A percentile compares a stretch with the other conserved stretches of the same genome.
phyloP scores from a whole-genome alignment of 2,888 invertebrate species.

The Liopterus haemorrhoidalis region DNA sequence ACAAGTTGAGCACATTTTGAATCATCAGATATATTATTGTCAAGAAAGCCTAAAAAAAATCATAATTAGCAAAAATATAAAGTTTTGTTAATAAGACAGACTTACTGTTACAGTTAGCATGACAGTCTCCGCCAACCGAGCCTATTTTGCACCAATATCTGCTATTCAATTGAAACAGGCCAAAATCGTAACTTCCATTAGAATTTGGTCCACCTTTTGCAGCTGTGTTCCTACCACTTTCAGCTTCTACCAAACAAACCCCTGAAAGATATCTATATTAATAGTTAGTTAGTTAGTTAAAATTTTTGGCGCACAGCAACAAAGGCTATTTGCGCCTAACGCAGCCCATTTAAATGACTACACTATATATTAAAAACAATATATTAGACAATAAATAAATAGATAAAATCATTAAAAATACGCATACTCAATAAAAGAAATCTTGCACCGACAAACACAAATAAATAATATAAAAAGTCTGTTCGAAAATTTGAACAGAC shows the following conservation, averaged over 20 bases:
- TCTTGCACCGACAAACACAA: too few species aligned
- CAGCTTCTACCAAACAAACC: conserved; percentile 50
- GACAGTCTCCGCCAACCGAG: conserved; percentile 46
- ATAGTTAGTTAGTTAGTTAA: too few species aligned
- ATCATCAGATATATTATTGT: conserved; percentile 40
- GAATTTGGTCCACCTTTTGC: conserved; percentile 46
- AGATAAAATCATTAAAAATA: too few species aligned
- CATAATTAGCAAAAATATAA: conserved; percentile 5
- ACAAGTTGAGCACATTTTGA: conserved; percentile 43
- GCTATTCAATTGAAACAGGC: conserved; percentile 50
- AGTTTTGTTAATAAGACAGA: conserved; percentile 2
- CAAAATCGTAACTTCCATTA: conserved; percentile 51
- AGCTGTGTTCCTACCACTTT: conserved; percentile 49
- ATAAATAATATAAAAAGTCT: too few species aligned
- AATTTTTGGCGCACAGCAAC: too few species aligned
- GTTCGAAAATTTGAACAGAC: too few species aligned
- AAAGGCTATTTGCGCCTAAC: too few species aligned
- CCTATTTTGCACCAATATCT: conserved; percentile 47
- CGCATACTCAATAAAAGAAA: too few species aligned
- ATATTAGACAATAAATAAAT: too few species aligned
- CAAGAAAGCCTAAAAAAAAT: conserved; percentile 40
- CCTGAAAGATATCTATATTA: conserved; percentile 41
- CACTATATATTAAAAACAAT: too few species aligned
- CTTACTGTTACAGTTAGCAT: conserved; percentile 43
- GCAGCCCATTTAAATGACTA: too few species aligned